These are phyloP conservation scores for Rhagonycha lutea DNA, from an alignment of 2,888 invertebrate species.

Conservation along the genomic window DNA sequence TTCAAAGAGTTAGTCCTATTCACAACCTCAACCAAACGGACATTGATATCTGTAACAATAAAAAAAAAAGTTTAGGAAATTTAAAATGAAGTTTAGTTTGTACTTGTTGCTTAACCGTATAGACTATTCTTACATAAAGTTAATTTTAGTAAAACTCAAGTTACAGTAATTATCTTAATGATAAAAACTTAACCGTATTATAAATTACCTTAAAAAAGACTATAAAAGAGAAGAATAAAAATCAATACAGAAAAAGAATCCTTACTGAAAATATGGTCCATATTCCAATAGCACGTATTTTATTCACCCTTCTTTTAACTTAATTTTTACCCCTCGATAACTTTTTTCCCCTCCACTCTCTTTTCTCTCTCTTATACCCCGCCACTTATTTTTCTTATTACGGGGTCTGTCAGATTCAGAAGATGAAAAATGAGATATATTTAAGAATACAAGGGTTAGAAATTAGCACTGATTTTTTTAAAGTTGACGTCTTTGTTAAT, in stretches of 20 bases:
- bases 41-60: background rate
- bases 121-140: background rate
- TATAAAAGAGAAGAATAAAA: conserved; percentile 20
- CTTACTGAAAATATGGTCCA: conserved; percentile 30
- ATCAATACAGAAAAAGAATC: conserved; percentile 28
- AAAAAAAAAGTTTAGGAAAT: background rate
- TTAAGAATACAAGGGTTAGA: conserved; percentile 28
- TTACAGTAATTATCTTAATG: background rate
- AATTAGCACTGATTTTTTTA: conserved; percentile 32
- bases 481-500: background rate
- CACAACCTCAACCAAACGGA: conserved; percentile 12
- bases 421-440: conserved; percentile 35
- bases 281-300: conserved; percentile 32
- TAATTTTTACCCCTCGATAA: conserved; percentile 34
- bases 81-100: background rate
- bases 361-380: conserved; percentile 24
- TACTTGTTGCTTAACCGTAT: background rate
- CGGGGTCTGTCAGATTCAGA: conserved; percentile 32
- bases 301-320: conserved; percentile 34
- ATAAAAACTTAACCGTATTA: background rate
- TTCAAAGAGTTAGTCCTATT: conserved; percentile 19
- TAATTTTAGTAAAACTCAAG: background rate
- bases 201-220: conserved; percentile 12
- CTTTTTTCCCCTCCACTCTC: conserved; percentile 31
- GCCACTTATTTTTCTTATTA: conserved; percentile 33